A percentile compares a stretch with the other conserved stretches of the same genome.
These are phyloP conservation scores for Odontamblyopus rebecca DNA, from an alignment of 2,797 vertebrate species.

Conservation along the genomic window DNA sequence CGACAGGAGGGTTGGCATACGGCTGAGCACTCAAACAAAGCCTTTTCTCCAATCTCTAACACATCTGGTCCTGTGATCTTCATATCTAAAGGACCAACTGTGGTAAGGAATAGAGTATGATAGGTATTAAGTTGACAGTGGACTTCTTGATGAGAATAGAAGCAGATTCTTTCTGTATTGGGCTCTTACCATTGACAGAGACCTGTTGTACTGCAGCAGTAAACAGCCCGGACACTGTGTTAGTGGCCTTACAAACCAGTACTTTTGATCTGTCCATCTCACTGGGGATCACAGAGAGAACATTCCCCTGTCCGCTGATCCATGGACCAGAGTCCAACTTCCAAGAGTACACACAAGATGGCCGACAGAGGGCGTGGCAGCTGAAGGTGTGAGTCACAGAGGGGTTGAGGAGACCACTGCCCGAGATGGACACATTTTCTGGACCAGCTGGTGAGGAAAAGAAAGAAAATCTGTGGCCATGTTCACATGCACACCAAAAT, in stretches of 20 bases:
- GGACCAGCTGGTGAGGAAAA: slow-evolving; percentile 50
- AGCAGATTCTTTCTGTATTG: neutral
- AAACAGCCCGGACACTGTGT: slow-evolving; percentile 47
- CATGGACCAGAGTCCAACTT: slow-evolving; percentile 30
- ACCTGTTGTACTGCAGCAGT: slow-evolving; percentile 6
- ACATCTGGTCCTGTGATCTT: slow-evolving; percentile 31
- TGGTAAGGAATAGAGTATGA: slow-evolving; percentile 6
- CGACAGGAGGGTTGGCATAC: slow-evolving; percentile 46
- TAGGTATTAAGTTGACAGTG: neutral
- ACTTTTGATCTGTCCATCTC: slow-evolving; percentile 13
- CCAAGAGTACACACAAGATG: slow-evolving; percentile 57
- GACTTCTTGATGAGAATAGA: neutral
- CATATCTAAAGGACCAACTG: slow-evolving; percentile 45
- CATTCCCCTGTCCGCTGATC: slow-evolving; percentile 41
- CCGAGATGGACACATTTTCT: slow-evolving; percentile 46
- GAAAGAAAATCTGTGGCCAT: no score
- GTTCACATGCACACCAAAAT: no score
- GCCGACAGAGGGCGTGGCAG: slow-evolving; percentile 57
- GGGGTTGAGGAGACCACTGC: slow-evolving; percentile 36
- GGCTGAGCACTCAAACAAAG: slow-evolving; percentile 32
- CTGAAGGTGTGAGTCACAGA: slow-evolving; percentile 43
- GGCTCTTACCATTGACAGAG: slow-evolving; percentile 35
- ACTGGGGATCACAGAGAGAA: slow-evolving; percentile 38
- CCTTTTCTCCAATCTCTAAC: slow-evolving; percentile 11
- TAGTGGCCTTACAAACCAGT: slow-evolving; percentile 55